Evolutionary conservation across 1,140 invertebrate species (phyloP).

Genomic region (Thrips palmi): DNA sequence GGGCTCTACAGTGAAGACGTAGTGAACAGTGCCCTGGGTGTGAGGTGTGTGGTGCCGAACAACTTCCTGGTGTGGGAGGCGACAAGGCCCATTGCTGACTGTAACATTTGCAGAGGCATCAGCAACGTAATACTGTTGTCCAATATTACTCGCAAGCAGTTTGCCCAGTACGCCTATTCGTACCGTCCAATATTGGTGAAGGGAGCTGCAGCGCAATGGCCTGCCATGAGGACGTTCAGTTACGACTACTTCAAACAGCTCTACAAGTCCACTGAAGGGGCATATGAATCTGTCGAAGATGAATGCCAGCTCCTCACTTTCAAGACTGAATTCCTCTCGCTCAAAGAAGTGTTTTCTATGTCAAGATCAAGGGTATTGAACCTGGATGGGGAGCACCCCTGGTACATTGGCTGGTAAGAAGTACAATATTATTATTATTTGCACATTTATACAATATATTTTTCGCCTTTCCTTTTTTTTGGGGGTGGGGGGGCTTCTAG

Average conservation of each 20-base stretch:
- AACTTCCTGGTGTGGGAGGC: constrained; percentile 74
- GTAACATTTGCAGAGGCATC: constrained; percentile 45
- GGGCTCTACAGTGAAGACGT: too few relatives aligned
- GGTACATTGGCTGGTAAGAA: constrained; percentile 85
- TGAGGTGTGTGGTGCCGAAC: constrained; percentile 56
- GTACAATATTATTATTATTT: constrained; percentile 5
- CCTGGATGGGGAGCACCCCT: constrained; percentile 40
- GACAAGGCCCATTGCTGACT: constrained; percentile 62
- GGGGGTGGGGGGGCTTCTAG: too few relatives aligned
- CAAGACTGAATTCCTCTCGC: constrained; percentile 58
- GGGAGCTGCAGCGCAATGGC: constrained; percentile 55
- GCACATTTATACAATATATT: too few relatives aligned
- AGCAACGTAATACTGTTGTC: constrained; percentile 35
- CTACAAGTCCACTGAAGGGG: constrained; percentile 42
- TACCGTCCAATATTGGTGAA: constrained; percentile 66
- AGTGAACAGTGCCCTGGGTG: constrained; percentile 19
- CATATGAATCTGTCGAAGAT: constrained; percentile 45
- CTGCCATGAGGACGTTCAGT: constrained; percentile 47
- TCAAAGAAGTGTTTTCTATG: constrained; percentile 66
- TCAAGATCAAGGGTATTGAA: constrained; percentile 39
- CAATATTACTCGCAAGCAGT: constrained; percentile 46
- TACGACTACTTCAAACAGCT: constrained; percentile 58
- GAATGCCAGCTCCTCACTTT: constrained; percentile 84
- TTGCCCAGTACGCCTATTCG: constrained; percentile 52
- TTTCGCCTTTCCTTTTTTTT: too few relatives aligned